Evolutionary conservation across 2,113 vertebrate species (phyloP), one percentile per base, ranked within the genome.

Genomic region (Tinamus guttatus): DNA sequence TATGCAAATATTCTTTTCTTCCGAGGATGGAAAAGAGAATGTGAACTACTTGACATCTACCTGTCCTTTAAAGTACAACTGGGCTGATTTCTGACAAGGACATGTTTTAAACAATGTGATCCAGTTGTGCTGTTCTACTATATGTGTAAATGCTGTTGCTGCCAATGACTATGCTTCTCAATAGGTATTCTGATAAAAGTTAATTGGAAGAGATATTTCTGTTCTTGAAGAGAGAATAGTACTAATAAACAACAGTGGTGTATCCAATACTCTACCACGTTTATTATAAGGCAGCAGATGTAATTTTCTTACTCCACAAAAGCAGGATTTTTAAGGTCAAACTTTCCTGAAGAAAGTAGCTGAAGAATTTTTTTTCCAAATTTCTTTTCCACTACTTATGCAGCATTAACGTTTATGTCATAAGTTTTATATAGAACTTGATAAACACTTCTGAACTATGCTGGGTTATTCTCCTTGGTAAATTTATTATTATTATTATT

Each of bases 1-100:
- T 34, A 82, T 22, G 58, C 36, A 93, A 94, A 82, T 83, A 38
- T 68, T 80, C 20, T 91, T 89, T 90, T 87, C 18, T 89, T 89
- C 36, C 45, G 34, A 87, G n/a, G 54, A 21, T 73, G 69, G 14
- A 59, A 84, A 6, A 18, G 13, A 65, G 15, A 21, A 47, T 27
- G 36, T 36, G 20, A 52, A 80, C 81, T 40, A 47, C 63, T 32
- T 63, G 38, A 64, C 11, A 70, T 7, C 7, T 87, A 7, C 22
- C 13, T 47, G 68, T 56, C 8, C 32, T 70, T 54, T 78, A 74
- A 68, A 40, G 54, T 63, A 64, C 16, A 64, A n/a, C 38, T 68
- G 4, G 0, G 59, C 49, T 73, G 40, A 77, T 74, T 84, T 59
- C 59, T n/a, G 71, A 14, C 58, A 79, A 81, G 25, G 45, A 38